A percentile compares a stretch with the other conserved stretches of the same genome.
Evolutionary conservation across 2,888 invertebrate genomes (phyloP).

Genomic region (Eurytoma adleriae): DNA sequence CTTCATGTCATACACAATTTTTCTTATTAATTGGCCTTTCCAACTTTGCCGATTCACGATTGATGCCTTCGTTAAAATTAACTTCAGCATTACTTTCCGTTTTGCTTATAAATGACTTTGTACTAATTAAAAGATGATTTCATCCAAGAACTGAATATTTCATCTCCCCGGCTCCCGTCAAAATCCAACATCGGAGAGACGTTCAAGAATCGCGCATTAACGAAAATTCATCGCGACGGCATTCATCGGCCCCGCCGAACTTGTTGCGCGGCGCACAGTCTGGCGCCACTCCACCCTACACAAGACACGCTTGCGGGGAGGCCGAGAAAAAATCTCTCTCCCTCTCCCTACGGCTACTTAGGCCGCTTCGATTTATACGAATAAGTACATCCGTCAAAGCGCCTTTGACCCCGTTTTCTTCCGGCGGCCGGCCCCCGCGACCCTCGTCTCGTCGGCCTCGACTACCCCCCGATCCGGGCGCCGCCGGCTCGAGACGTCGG

Average conservation of each 20-base stretch:
- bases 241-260: neutral
- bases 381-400: constrained; percentile 36
- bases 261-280: constrained; percentile 27
- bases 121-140: too few relatives aligned
- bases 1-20: too few relatives aligned
- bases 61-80: too few relatives aligned
- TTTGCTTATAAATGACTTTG: too few relatives aligned
- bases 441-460: neutral
- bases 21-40: too few relatives aligned
- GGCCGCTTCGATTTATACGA: constrained; percentile 39
- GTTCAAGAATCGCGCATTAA: neutral
- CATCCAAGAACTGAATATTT: too few relatives aligned
- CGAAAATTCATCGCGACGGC: neutral
- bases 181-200: neutral
- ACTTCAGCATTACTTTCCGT: too few relatives aligned
- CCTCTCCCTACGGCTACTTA: neutral
- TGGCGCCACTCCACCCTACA: neutral
- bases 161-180: too few relatives aligned
- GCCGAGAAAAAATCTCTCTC: constrained; percentile 7
- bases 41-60: too few relatives aligned
- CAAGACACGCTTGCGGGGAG: too few relatives aligned
- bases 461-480: neutral
- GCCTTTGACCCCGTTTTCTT: constrained; percentile 38
- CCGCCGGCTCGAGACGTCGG: constrained; percentile 4
- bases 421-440: neutral